Evolutionary conservation across 2,113 vertebrate genomes (phyloP).

Genomic region (Sylvia atricapilla): DNA sequence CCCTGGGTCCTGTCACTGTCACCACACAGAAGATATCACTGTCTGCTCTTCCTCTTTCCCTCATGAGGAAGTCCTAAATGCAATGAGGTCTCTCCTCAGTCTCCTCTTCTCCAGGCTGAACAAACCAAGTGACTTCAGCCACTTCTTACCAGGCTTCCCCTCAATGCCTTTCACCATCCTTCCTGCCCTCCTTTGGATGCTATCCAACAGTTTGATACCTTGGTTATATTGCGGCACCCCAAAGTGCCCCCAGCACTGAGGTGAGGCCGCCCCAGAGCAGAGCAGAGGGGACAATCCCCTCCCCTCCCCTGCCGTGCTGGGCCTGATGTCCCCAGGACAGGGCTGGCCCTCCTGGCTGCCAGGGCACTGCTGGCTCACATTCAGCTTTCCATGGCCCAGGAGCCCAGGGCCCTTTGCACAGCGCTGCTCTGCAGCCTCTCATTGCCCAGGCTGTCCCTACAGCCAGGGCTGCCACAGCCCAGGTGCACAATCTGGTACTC

Average conservation of each 20-base stretch:
- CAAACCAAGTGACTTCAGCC: not conserved
- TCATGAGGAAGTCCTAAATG: not conserved
- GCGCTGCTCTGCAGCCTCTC: not conserved
- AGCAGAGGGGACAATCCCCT: not conserved
- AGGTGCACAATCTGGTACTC: not conserved
- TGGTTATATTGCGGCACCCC: accelerated
- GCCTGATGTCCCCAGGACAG: not conserved
- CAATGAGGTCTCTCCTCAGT: not conserved
- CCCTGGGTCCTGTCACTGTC: not conserved
- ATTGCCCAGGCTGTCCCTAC: accelerated
- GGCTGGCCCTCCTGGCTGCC: not conserved
- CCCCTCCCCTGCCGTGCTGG: accelerated
- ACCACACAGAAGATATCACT: not conserved
- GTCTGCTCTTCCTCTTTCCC: not conserved
- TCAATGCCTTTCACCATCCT: not conserved
- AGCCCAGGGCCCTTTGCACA: not conserved
- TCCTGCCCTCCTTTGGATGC: accelerated
- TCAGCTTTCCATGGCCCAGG: not conserved
- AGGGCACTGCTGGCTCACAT: not conserved
- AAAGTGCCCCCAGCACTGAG: no score
- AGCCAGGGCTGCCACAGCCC: not conserved
- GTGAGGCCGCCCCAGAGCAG: accelerated
- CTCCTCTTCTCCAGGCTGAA: not conserved
- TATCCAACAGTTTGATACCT: accelerated
- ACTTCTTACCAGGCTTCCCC: accelerated